Evolutionary conservation across 2,888 invertebrate species (phyloP).

Genomic region (Melanchra persicariae): DNA sequence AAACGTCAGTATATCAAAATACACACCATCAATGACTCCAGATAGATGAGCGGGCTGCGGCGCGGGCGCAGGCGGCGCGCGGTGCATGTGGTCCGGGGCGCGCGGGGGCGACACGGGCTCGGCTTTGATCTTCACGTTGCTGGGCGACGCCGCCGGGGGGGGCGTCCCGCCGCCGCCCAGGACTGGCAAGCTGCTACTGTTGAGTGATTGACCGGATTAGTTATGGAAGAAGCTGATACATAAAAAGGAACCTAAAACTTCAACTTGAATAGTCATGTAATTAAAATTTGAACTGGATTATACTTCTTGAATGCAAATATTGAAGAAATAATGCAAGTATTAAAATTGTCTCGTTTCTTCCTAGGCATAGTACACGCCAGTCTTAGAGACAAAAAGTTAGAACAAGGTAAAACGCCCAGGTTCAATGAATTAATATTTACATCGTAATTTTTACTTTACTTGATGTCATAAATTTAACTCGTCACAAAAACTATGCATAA

Average conservation of each 20-base stretch:
- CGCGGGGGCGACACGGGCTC: constrained; percentile 98
- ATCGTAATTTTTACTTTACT: accelerated
- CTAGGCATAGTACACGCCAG: background rate
- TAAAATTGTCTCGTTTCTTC: background rate
- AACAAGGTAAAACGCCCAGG: background rate
- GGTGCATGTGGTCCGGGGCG: constrained; percentile 92
- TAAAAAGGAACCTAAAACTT: background rate
- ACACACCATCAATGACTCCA: constrained; percentile 86
- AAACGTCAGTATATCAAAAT: constrained; percentile 15
- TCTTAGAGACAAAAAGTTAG: background rate
- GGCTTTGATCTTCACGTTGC: constrained; percentile 97
- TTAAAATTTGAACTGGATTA: background rate
- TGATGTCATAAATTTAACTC: background rate
- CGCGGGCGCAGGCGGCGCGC: constrained; percentile 85
- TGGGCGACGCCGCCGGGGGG: constrained; percentile 94
- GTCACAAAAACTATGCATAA: background rate
- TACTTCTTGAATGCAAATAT: background rate
- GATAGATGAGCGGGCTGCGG: constrained; percentile 88
- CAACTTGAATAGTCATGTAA: background rate
- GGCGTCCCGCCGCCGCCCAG: constrained; percentile 93
- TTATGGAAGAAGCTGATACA: background rate
- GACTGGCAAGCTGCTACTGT: constrained; percentile 93
- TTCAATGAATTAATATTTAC: background rate
- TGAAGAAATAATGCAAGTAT: too few relatives aligned
- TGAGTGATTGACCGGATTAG: constrained; percentile 41